Base-by-base conservation (phyloP, 2,888 invertebrate species). In the Athripsodes cinereus region DNA sequence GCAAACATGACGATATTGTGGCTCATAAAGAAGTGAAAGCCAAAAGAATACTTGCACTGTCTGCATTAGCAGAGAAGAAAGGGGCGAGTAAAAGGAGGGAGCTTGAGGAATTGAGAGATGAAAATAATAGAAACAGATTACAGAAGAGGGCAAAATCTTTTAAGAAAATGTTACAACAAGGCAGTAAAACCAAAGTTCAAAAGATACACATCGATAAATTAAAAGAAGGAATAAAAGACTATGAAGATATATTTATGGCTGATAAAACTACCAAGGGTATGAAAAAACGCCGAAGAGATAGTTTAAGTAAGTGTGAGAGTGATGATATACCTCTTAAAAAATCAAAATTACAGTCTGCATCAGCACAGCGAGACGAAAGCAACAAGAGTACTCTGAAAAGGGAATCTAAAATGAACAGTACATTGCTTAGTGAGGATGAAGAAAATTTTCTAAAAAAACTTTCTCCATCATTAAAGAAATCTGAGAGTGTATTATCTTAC, bases 1-100 rank as follows among this genome's bases (percentile, higher is more conserved):
- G 69, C 59, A 63, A 64, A 56, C 70, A 72, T 61, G 60, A 64
- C 21, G 72, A 69, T 58, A 59, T 66, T 21, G 47, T 58, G 54
- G 70, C 72, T 63, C 73, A 71, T 62, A 74, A 70, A 63, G 70
- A 66, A 54, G 61, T 67, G 1, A 76, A 74, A 58, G 73, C 70
- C 1, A 80, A 80, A 66, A 76, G 84, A 65, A 78, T 79, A 62
- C 67, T 80, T 31, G 64, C 79, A 44, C 70, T 87, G 52, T 76
- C 82, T 67, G 79, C 80, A 62, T 82, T 86, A 83, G 82, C 86
- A 10, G 81, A 85, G 64, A 75, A 76, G 20, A 87, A 85, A 68
- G 85, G 85, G 1, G 74, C 76, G 51, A 60, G 75, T 0, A 81
- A 80, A 53, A 86, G 84, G 64, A 75, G 82, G 59, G 83, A 84